A percentile compares a stretch with the other conserved stretches of the same genome.
These are phyloP conservation scores for Orthosia gothica DNA, from an alignment of 2,888 invertebrate species.

Conservation along the genomic window DNA sequence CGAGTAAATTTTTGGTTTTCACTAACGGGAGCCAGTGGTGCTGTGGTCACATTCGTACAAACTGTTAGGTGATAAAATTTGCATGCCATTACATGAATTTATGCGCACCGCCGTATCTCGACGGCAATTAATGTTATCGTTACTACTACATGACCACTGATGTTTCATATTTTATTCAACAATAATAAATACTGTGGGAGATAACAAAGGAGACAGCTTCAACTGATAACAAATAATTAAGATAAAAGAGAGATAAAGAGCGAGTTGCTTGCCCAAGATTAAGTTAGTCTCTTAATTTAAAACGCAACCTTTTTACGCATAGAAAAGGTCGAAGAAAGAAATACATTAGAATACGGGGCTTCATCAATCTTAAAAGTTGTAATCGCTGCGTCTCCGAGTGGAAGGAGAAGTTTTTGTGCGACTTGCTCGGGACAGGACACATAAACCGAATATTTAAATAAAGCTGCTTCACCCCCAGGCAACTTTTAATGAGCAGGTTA, in stretches of 20 bases:
- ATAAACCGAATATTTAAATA: slow-evolving; percentile 68
- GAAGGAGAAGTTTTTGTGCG: slow-evolving; percentile 72
- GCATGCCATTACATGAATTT: slow-evolving; percentile 75
- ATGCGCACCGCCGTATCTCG: slow-evolving; percentile 64
- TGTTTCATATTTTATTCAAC: slow-evolving; percentile 41
- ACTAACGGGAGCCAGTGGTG: slow-evolving; percentile 59
- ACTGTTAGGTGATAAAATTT: slow-evolving; percentile 72
- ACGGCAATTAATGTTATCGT: slow-evolving; percentile 69
- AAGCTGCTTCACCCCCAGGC: slow-evolving; percentile 52
- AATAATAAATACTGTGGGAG: slow-evolving; percentile 23
- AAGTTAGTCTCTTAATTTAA: slow-evolving; percentile 75
- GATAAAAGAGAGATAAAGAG: slow-evolving; percentile 65
- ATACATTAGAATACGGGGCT: slow-evolving; percentile 76
- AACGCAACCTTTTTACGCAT: slow-evolving; percentile 68
- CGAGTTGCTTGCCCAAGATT: slow-evolving; percentile 68
- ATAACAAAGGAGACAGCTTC: slow-evolving; percentile 37
- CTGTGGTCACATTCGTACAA: slow-evolving; percentile 65
- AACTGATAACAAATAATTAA: slow-evolving; percentile 58
- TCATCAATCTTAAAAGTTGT: slow-evolving; percentile 87
- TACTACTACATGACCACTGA: slow-evolving; percentile 43
- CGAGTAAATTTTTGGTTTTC: slow-evolving; percentile 49
- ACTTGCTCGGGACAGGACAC: slow-evolving; percentile 46
- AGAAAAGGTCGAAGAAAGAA: slow-evolving; percentile 71
- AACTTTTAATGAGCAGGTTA: slow-evolving; percentile 73
- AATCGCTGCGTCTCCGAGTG: slow-evolving; percentile 78